A percentile compares a stretch with the other conserved stretches of the same genome.
Conservation (phyloP, 2,888 invertebrate genomes). For the Opisthograptis luteolata region DNA sequence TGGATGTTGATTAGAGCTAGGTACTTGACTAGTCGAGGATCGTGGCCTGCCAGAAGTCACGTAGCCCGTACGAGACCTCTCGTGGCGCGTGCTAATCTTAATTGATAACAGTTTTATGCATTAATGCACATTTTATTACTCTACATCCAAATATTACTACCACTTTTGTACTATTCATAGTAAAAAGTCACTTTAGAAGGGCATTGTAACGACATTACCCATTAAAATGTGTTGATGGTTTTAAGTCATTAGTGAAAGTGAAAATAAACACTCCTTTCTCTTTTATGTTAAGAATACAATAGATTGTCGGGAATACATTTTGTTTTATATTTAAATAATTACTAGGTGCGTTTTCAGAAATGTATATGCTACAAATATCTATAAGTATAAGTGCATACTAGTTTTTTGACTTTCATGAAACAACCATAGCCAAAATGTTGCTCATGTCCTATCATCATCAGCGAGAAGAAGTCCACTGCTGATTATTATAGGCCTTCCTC, state of each 20-base stretch:
- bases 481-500: too few species aligned
- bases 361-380: too few species aligned
- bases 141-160: too few species aligned
- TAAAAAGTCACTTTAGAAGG: too few species aligned
- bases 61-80: slow-evolving; percentile 54
- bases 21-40: slow-evolving; percentile 37
- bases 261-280: slow-evolving; percentile 1
- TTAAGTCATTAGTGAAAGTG: slow-evolving; percentile 7
- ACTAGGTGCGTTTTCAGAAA: too few species aligned
- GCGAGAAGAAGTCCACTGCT: too few species aligned
- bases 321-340: too few species aligned
- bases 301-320: too few species aligned
- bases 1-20: slow-evolving; percentile 58
- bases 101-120: slow-evolving; percentile 52
- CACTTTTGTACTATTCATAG: neutral
- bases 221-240: neutral
- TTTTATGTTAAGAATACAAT: neutral
- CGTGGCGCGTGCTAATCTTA: slow-evolving; percentile 64
- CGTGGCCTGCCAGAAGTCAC: slow-evolving; percentile 67
- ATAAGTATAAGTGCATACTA: too few species aligned
- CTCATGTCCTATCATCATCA: too few species aligned
- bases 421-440: too few species aligned
- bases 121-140: slow-evolving; percentile 31
- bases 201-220: neutral
- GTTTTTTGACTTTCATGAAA: too few species aligned